Base-by-base conservation (phyloP, 53 echinoderm and acorn worm species). In the Arbacia lixula region DNA sequence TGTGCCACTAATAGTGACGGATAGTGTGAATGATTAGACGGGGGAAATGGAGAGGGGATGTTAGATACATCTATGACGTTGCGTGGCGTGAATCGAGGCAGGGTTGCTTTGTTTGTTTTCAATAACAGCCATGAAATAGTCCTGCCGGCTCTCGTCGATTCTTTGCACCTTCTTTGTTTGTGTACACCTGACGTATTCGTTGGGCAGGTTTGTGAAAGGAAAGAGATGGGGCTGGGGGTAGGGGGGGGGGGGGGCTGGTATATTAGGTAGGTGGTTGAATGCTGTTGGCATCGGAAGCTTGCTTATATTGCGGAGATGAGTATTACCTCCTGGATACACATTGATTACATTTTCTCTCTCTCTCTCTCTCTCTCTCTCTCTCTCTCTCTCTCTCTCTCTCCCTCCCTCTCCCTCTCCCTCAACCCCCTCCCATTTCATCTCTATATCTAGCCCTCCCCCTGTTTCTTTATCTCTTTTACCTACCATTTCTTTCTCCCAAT, bases 301-400 rank as follows among this genome's bases (percentile, higher is more conserved):
- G 69, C 51, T 53, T 41, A 74, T 74, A 30, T 74, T 50, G 53
- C n/a, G 53, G 56, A 77, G 56, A 77, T 56, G 57, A 58, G 78
- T 37, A 56, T 57, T 77, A 56, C 36, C 60, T 58, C 34, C 12
- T 77, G 78, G 78, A 77, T 77, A 77, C 78, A 54, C 78, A 60
- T 38, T 77, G 78, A 56, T 69, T 69, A 69, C 69, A 69, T 69
- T 17, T 43, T 37, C 36, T 67, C 67, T 20, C 25, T 67, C 69
- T 69, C 43, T 76, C 52, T 25, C 29, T 41, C 29, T 41, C 51
- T 4, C 51, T 28, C 79, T 55, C 17, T 11, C 81, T 25, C 60
- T 3, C 31, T 1, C 31, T 60, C 60, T 60, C 60, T n/a, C n/a
- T 60, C 14, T 76, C 52, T 25, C 29, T 41, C 29, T 41, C 51